phyloP scores from a whole-genome alignment of 2,888 invertebrate species.

The Chymomyza amoena region DNA sequence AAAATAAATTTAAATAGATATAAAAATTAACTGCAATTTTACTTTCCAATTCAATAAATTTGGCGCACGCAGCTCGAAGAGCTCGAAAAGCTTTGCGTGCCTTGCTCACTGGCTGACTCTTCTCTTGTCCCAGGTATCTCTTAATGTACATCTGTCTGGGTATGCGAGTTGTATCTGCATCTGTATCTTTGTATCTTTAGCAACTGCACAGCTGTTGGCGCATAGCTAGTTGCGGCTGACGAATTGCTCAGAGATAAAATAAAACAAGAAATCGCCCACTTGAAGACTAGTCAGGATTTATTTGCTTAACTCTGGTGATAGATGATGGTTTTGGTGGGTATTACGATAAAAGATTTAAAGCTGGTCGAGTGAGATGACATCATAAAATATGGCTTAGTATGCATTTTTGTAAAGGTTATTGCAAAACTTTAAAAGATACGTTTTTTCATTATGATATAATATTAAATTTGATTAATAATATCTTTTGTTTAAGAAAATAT shows the following conservation, averaged over 20 bases:
- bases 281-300: conserved; percentile 35
- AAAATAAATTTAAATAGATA: conserved; percentile 61
- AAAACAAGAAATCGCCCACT: conserved; percentile 26
- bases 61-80: conserved; percentile 53
- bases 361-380: background rate
- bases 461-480: too few species aligned
- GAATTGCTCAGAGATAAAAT: background rate
- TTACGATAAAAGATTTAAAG: background rate
- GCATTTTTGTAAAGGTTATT: too few species aligned
- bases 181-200: conserved; percentile 30
- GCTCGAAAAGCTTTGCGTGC: conserved; percentile 35
- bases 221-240: background rate
- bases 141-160: background rate
- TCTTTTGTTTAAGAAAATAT: too few species aligned
- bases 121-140: conserved; percentile 7
- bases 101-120: conserved; percentile 5
- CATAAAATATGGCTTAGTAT: background rate
- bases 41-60: conserved; percentile 68
- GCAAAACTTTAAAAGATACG: too few species aligned
- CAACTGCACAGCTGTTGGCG: conserved; percentile 23
- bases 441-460: too few species aligned
- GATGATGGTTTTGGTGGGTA: conserved; percentile 29
- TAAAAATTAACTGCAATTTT: conserved; percentile 55
- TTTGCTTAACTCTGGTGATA: conserved; percentile 33
- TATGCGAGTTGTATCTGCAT: background rate